A percentile compares a stretch with the other conserved stretches of the same genome.
phyloP scores from a whole-genome alignment of 2,888 invertebrate species.

The Ophraella communa region DNA sequence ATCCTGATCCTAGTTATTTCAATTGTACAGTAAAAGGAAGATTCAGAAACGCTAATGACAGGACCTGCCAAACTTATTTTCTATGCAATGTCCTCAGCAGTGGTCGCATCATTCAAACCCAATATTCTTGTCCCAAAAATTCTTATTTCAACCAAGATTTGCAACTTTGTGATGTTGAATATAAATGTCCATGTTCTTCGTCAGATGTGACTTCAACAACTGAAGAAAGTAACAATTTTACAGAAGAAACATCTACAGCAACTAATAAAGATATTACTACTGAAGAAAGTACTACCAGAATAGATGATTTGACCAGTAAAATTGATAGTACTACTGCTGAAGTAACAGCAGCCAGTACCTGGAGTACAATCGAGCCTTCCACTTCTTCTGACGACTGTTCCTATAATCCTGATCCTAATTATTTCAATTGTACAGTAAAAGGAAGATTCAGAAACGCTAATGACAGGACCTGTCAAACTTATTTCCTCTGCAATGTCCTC shows the following conservation, averaged over 20 bases:
- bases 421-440: constrained; percentile 46
- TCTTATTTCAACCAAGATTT: constrained; percentile 57
- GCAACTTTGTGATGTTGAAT: constrained; percentile 57
- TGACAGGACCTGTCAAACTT: constrained; percentile 49
- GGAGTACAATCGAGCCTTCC: too few relatives aligned
- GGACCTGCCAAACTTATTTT: constrained; percentile 42
- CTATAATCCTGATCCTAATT: constrained; percentile 5
- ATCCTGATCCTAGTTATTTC: constrained; percentile 16
- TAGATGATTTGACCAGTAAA: background rate
- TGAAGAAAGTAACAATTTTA: background rate
- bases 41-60: constrained; percentile 58
- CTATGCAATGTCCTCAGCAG: constrained; percentile 39
- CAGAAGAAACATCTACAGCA: background rate
- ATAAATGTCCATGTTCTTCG: constrained; percentile 51
- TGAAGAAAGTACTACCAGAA: too few relatives aligned
- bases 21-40: constrained; percentile 55
- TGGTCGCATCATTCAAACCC: constrained; percentile 51
- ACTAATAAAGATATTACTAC: background rate
- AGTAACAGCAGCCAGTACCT: background rate
- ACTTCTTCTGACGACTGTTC: background rate
- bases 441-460: constrained; percentile 60
- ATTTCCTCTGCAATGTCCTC: constrained; percentile 41
- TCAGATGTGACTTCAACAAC: constrained; percentile 3
- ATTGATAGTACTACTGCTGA: background rate
- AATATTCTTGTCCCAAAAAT: constrained; percentile 40